Conservation (phyloP, 2,888 invertebrate species). For the Eilema depressum region DNA sequence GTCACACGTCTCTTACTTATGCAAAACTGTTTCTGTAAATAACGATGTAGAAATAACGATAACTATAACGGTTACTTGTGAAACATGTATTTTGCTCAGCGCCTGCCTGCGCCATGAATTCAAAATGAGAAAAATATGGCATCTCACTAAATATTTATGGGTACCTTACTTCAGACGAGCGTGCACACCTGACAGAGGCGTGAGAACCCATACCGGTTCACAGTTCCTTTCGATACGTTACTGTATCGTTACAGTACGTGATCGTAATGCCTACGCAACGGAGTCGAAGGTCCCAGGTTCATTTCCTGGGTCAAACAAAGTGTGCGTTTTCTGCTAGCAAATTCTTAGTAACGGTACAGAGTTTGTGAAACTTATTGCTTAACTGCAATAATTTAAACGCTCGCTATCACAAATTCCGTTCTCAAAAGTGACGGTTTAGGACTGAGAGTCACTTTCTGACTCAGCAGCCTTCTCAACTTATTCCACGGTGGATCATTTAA, state of each 20-base stretch:
- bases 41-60: neutral
- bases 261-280: neutral
- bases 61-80: neutral
- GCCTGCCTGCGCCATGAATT: neutral
- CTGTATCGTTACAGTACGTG: neutral
- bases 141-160: neutral
- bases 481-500: no score
- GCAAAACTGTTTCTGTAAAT: neutral
- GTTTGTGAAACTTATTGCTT: no score
- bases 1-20: neutral
- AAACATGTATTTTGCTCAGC: neutral
- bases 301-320: neutral
- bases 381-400: no score
- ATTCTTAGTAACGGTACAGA: no score
- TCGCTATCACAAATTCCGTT: no score
- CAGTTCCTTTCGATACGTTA: neutral
- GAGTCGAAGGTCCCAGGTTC: neutral
- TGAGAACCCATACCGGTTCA: neutral
- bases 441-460: no score
- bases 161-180: neutral
- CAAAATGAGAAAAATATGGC: neutral
- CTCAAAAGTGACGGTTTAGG: no score
- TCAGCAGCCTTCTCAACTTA: no score
- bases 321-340: no score
- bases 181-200: neutral